A percentile compares a stretch with the other conserved stretches of the same genome.
These are phyloP conservation scores for Erynnis tages DNA, from an alignment of 2,888 invertebrate species.

Conservation along the genomic window DNA sequence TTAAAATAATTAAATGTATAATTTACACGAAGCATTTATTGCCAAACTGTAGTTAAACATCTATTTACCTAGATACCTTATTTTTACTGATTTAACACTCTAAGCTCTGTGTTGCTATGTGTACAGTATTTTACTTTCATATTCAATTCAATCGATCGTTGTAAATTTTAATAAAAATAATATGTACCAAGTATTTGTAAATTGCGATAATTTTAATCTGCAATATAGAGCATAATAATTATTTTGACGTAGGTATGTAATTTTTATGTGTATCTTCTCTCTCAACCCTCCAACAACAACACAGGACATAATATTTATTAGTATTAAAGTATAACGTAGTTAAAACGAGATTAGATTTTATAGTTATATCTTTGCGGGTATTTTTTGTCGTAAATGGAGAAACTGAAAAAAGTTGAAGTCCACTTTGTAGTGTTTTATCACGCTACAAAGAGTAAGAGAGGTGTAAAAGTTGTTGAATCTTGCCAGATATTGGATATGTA, in stretches of 20 bases:
- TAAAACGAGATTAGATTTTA: slow-evolving; percentile 72
- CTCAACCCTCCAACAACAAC: slow-evolving; percentile 47
- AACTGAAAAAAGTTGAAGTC: slow-evolving; percentile 59
- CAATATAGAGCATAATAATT: slow-evolving; percentile 26
- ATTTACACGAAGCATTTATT: slow-evolving; percentile 38
- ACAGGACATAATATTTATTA: slow-evolving; percentile 47
- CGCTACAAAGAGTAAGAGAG: slow-evolving; percentile 50
- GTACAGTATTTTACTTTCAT: too few species aligned
- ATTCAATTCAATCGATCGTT: too few species aligned
- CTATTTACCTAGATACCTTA: slow-evolving; percentile 15
- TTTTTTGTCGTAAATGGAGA: slow-evolving; percentile 59
- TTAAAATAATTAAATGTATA: slow-evolving; percentile 9
- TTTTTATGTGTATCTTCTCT: slow-evolving; percentile 35
- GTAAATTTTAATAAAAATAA: neutral
- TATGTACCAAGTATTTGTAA: neutral
- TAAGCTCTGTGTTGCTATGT: neutral
- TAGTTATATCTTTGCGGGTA: slow-evolving; percentile 68
- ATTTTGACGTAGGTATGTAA: slow-evolving; percentile 29
- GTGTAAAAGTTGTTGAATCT: slow-evolving; percentile 67
- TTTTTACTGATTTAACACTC: neutral
- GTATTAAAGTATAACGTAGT: slow-evolving; percentile 53
- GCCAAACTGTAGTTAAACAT: slow-evolving; percentile 36
- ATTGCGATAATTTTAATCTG: slow-evolving; percentile 2
- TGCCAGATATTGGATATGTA: slow-evolving; percentile 68
- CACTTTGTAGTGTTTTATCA: slow-evolving; percentile 58